Base-by-base conservation (phyloP, 2,797 vertebrate species). In the Danio kyathit region DNA sequence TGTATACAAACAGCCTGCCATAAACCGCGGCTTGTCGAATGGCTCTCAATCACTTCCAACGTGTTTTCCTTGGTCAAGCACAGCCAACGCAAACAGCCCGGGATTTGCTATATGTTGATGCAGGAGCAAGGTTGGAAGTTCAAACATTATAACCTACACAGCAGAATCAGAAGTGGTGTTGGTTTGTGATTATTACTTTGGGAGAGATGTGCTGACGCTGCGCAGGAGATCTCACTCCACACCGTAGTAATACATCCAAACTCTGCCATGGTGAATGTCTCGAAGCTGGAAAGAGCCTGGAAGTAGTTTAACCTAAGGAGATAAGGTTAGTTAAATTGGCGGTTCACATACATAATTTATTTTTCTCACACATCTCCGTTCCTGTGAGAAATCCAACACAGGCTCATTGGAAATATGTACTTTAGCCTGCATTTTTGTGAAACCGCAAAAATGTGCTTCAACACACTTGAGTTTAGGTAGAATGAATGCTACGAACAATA, bases 131-230 rank as follows among this genome's bases (percentile, higher is more conserved):
- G 51, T n/a, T 76, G 59, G 70, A 82, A 76, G 71, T 66, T 65
- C 71, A 84, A 81, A 71, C 65, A 76, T 79, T 69, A 57, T 75
- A 60, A 72, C 76, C 71, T 74, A 52, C 59, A 41, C 46, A 10
- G 57, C 51, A 7, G 29, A 72, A 43, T 64, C 41, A 44, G 38
- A 17, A 54, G 49, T 64, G 17, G 16, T 80, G 59, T 76, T 76
- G 51, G 43, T 89, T 90, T 88, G 83, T 57, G 69, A 51, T 57
- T 72, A 77, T 83, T 85, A 81, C 54, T 59, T 51, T 86, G 66
- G 76, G 86, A 86, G 82, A 64, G 87, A 51, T 21, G 21, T 84
- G 76, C 79, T 86, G 87, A 89, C 83, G 77, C 80, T 69, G 52
- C 73, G 81, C 88, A 82, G 83, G 59, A 80, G 86, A 77, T 74